Conservation (phyloP, 2,888 invertebrate species). For the Acleris emargana region DNA sequence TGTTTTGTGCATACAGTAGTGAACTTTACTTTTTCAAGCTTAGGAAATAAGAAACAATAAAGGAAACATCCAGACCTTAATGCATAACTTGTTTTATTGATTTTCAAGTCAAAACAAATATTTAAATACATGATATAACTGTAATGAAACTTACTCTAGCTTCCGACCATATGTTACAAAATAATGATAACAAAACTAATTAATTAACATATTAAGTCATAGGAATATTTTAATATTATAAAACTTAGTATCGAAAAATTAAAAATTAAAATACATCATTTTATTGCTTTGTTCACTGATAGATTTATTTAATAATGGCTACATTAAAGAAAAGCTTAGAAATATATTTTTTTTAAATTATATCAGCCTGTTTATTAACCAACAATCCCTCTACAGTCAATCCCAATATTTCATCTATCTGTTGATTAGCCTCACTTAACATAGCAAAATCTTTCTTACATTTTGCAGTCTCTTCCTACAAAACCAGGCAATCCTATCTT, state of each 20-base stretch:
- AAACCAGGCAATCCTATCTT: too few species aligned
- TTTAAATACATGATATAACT: conserved; percentile 28
- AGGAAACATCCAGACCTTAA: not conserved
- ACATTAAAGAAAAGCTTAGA: conserved; percentile 6
- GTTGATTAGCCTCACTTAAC: too few species aligned
- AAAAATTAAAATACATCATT: conserved; percentile 25
- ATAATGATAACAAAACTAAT: conserved; percentile 33
- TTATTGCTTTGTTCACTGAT: conserved; percentile 29
- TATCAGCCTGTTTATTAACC: too few species aligned
- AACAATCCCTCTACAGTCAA: too few species aligned
- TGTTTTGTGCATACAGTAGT: too few species aligned
- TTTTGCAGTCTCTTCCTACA: too few species aligned
- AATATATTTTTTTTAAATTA: not conserved
- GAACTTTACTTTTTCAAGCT: too few species aligned
- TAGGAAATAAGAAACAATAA: not conserved
- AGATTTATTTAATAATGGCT: conserved; percentile 17
- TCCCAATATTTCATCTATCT: too few species aligned
- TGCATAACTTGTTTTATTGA: conserved; percentile 32
- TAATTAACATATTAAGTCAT: conserved; percentile 31
- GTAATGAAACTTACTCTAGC: conserved; percentile 30
- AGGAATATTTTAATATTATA: conserved; percentile 29
- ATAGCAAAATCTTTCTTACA: too few species aligned
- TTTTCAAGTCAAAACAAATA: conserved; percentile 30
- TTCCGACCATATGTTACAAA: conserved; percentile 33
- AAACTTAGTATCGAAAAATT: conserved; percentile 31